phyloP scores from a whole-genome alignment of 2,113 vertebrate species.

The Pitta sordida region DNA sequence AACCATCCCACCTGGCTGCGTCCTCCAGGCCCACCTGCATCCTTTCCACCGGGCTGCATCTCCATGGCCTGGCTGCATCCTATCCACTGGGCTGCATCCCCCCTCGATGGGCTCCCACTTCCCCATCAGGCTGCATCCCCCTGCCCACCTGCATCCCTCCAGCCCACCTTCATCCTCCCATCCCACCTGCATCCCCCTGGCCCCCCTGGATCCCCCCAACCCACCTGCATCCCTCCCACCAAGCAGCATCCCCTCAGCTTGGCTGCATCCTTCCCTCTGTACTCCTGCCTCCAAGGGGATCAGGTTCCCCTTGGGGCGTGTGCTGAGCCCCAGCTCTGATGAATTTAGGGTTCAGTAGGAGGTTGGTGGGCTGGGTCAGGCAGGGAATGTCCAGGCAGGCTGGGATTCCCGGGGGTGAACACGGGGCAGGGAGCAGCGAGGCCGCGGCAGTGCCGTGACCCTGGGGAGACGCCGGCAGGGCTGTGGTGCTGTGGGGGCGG shows the following conservation, averaged over 20 bases:
- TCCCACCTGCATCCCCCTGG: background rate
- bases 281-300: background rate
- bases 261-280: background rate
- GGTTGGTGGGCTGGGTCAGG: background rate
- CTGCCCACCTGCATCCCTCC: background rate
- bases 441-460: accelerated
- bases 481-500: background rate
- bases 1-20: background rate
- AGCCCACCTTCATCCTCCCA: background rate
- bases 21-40: background rate
- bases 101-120: background rate
- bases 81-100: too few species aligned
- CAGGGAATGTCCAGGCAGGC: background rate
- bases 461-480: accelerated
- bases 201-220: background rate
- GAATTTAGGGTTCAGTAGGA: background rate
- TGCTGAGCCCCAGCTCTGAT: background rate
- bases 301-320: accelerated
- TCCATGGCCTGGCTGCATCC: too few species aligned
- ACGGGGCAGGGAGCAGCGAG: background rate
- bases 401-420: background rate
- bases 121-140: background rate
- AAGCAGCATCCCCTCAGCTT: background rate
- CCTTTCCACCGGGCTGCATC: background rate
- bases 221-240: background rate